Percentiles rank a stretch among this genome's conserved stretches.
These are phyloP conservation scores for Sebastes vulpes DNA, from an alignment of 2,797 vertebrate species.

Conservation along the genomic window DNA sequence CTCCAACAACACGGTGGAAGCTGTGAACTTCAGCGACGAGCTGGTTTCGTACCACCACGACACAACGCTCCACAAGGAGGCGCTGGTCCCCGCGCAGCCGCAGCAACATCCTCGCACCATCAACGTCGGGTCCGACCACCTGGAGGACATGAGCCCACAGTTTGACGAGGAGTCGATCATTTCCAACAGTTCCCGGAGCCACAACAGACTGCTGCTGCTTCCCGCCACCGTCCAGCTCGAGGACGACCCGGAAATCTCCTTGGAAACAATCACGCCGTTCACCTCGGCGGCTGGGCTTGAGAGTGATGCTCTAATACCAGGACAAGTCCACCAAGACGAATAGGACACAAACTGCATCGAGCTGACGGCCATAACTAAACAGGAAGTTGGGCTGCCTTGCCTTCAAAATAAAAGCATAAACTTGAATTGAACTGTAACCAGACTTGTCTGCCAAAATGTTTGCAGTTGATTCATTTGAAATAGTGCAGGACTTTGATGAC, in stretches of 20 bases:
- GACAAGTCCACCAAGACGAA: constrained; percentile 62
- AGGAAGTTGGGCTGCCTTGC: background rate
- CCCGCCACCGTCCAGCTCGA: constrained; percentile 72
- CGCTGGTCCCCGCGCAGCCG: constrained; percentile 49
- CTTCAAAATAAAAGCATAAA: background rate
- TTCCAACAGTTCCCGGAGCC: constrained; percentile 56
- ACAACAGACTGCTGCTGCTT: constrained; percentile 56
- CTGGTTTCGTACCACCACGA: constrained; percentile 86
- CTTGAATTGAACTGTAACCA: background rate
- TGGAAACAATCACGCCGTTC: constrained; percentile 80
- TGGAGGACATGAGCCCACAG: constrained; percentile 56
- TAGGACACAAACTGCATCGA: background rate
- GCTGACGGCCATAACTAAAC: background rate
- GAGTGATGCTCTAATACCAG: constrained; percentile 65
- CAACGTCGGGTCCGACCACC: background rate
- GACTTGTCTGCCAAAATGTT: background rate
- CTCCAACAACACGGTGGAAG: constrained; percentile 74
- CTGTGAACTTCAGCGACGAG: constrained; percentile 86
- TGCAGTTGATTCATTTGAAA: background rate
- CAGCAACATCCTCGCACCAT: constrained; percentile 19
- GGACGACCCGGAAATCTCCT: constrained; percentile 65
- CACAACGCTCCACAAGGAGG: constrained; percentile 82
- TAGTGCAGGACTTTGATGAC: background rate
- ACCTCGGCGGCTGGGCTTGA: constrained; percentile 35
- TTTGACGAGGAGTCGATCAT: constrained; percentile 67